These are phyloP conservation scores for Dromius quadrimaculatus DNA, from an alignment of 2,888 invertebrate species.

Conservation along the genomic window DNA sequence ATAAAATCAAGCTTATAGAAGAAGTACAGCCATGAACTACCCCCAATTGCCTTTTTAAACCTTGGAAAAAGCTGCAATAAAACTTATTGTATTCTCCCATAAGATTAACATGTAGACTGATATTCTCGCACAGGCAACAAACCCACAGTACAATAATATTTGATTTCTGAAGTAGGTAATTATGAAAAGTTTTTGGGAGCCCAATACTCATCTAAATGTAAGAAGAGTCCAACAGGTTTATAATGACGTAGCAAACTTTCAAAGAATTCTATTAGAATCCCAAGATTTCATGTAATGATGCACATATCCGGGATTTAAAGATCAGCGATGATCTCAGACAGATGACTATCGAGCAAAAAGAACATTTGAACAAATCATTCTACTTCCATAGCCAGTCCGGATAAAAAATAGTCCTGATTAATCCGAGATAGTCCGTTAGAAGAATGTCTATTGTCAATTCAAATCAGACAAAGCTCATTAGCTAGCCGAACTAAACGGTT, in stretches of 20 bases:
- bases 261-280: not conserved
- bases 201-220: too few species aligned
- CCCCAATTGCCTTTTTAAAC: too few species aligned
- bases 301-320: not conserved
- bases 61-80: too few species aligned
- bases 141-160: too few species aligned
- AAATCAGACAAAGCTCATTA: slow-evolving; percentile 41
- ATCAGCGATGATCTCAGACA: slow-evolving; percentile 18
- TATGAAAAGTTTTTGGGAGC: too few species aligned
- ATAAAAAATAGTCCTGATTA: slow-evolving; percentile 41
- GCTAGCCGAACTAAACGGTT: slow-evolving; percentile 20
- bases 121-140: too few species aligned
- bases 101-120: too few species aligned
- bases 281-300: slow-evolving; percentile 23
- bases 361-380: slow-evolving; percentile 42
- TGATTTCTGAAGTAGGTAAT: too few species aligned
- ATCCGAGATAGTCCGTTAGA: slow-evolving; percentile 43
- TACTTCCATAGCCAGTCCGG: not conserved
- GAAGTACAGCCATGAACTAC: too few species aligned
- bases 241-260: not conserved
- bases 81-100: too few species aligned
- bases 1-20: not conserved
- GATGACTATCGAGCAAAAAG: slow-evolving; percentile 1
- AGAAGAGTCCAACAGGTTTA: too few species aligned
- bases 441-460: slow-evolving; percentile 49